Evolutionary conservation across 2,797 vertebrate genomes (phyloP), one percentile per base, ranked within the genome.

Genomic region (Hylomyscus alleni): DNA sequence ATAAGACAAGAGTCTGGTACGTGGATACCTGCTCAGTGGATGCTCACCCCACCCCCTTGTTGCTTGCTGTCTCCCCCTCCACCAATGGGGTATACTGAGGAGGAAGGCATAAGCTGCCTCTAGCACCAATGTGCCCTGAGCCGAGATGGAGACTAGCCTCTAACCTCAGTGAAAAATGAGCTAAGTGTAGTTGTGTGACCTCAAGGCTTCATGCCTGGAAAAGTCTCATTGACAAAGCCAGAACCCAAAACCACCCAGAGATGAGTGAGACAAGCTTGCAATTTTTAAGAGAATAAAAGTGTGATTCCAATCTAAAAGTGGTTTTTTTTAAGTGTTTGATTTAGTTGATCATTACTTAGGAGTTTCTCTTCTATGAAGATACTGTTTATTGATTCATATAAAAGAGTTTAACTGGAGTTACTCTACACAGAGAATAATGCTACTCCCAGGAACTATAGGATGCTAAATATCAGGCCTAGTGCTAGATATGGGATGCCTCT

Each of bases 251-350:
- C 52, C 40, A 90, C 12, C 3, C 81, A 89, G 31, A 14, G 67
- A 67, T 93, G 34, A 75, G 31, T 52, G 50, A 94, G 9, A 13
- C 24, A 82, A 96, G 73, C 13, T 77, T 11, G 7, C 1, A 67
- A 20, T 75, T 91, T 72, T 69, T 50, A 94, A 54, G 50, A 89
- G 29, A 75, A 4, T 86, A 78, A 94, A 24, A 90, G 40, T 90
- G 56, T 88, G 47, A 93, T 62, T 81, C 20, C 22, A 93, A 78
- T 89, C 67, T 81, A 95, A 95, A 96, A 89, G 15, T n/a, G 92
- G 67, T 13, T 96, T 24, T 13, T 69, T 73, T 47, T 80, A 50
- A 44, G n/a, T 44, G 10, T 40, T 90, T 50, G 78, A 88, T 77
- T 72, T 76, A n/a, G 3, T 40, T 72, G 22, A 50, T 94, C 67